Conservation (phyloP, 2,113 vertebrate genomes). For the Myiagra hebetior region DNA sequence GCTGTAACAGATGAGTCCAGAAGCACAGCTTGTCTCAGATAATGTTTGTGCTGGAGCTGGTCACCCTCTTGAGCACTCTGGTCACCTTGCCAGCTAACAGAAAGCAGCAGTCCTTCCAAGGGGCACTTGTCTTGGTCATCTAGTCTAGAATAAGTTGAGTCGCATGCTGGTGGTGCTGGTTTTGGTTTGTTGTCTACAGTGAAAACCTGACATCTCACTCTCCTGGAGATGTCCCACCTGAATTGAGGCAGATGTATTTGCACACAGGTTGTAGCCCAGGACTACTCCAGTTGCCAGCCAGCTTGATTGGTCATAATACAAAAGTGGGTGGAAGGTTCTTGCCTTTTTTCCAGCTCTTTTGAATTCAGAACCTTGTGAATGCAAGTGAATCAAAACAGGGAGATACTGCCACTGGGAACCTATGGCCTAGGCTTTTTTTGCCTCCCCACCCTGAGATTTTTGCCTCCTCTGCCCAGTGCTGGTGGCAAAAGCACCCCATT, state of each 20-base stretch:
- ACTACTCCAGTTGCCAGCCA: not conserved
- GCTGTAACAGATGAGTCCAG: not conserved
- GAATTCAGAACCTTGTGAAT: not conserved
- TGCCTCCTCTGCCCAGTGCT: not conserved
- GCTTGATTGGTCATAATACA: not conserved
- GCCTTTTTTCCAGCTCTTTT: not conserved
- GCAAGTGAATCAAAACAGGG: rapidly evolving
- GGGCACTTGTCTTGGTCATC: not conserved
- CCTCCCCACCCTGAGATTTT: not conserved
- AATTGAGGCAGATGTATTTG: not conserved
- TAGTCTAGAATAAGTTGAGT: not conserved
- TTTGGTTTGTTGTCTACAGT: not conserved
- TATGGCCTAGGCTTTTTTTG: not conserved
- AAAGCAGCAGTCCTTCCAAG: not conserved
- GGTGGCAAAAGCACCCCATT: not conserved
- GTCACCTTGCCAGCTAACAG: not conserved
- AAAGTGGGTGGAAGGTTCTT: not conserved
- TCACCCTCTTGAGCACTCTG: not conserved
- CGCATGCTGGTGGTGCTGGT: not conserved
- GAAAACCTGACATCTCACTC: not conserved
- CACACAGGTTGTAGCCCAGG: rapidly evolving
- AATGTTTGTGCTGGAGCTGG: not conserved
- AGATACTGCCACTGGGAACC: not conserved
- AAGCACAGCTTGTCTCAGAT: not conserved
- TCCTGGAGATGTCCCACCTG: not conserved